Percentiles rank a stretch among this genome's conserved stretches.
These are phyloP conservation scores for Euura lappo DNA, from an alignment of 1,140 invertebrate species.

Conservation along the genomic window DNA sequence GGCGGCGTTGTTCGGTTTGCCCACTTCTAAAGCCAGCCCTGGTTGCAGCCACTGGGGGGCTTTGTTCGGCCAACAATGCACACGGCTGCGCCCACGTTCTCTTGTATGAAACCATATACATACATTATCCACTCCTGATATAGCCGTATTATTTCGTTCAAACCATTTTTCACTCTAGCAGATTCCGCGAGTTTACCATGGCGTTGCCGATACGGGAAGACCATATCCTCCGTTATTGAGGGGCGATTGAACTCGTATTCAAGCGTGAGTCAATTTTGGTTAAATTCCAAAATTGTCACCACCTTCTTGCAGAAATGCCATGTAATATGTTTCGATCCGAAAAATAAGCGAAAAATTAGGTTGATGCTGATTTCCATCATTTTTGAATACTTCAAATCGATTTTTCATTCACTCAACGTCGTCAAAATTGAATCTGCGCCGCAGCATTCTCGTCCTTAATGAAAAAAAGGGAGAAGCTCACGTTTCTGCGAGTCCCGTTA, in stretches of 20 bases:
- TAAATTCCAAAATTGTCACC: no score
- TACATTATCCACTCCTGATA: slow-evolving; percentile 46
- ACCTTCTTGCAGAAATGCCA: no score
- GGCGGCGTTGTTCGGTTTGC: slow-evolving; percentile 18
- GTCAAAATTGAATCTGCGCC: no score
- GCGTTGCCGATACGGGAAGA: not conserved
- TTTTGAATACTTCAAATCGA: no score
- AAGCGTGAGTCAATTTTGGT: not conserved
- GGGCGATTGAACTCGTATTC: not conserved
- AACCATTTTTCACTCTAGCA: slow-evolving; percentile 3
- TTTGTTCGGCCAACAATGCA: slow-evolving; percentile 50
- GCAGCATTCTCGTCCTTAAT: no score
- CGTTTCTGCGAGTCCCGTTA: no score
- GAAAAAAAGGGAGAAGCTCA: no score
- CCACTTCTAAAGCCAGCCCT: slow-evolving; percentile 13
- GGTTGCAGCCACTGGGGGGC: slow-evolving; percentile 31
- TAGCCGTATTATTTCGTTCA: slow-evolving; percentile 46
- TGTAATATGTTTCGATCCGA: no score
- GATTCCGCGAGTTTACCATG: not conserved
- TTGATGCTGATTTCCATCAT: no score
- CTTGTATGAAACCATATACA: slow-evolving; percentile 44
- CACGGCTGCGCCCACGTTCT: slow-evolving; percentile 34
- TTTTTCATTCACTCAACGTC: no score
- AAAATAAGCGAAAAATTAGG: no score
- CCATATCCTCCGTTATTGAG: not conserved